phyloP scores from a whole-genome alignment of 2,113 vertebrate genomes.

The Pipa parva region DNA sequence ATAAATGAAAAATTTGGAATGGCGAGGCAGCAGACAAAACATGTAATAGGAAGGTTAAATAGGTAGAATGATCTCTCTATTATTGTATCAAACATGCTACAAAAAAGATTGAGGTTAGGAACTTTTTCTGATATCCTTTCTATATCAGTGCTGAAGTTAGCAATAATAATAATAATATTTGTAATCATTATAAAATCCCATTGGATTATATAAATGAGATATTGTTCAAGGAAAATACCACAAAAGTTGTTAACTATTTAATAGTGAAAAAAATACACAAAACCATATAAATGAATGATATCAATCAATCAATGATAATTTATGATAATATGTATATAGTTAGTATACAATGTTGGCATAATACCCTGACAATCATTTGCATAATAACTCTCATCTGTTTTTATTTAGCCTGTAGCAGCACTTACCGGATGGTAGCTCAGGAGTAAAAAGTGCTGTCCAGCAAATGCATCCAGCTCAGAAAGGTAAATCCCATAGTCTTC shows the following conservation, averaged over 20 bases:
- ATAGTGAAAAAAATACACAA: too few species aligned
- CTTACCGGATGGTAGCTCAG: conserved; percentile 59
- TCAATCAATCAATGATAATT: neutral
- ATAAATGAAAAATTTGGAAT: neutral
- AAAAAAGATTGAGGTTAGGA: neutral
- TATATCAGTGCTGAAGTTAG: neutral
- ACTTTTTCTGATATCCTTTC: neutral
- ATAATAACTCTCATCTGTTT: neutral
- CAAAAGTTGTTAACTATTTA: neutral
- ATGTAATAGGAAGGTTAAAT: neutral
- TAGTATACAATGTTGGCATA: neutral
- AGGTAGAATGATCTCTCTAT: neutral
- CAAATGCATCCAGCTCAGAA: conserved; percentile 48
- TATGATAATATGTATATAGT: neutral
- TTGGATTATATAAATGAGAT: neutral
- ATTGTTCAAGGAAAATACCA: neutral
- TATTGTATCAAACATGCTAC: neutral
- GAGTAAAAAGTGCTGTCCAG: conserved; percentile 46
- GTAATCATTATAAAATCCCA: too few species aligned
- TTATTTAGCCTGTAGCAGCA: conserved; percentile 32
- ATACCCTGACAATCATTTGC: neutral
- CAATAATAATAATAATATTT: too few species aligned
- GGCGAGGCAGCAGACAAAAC: neutral
- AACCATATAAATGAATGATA: too few species aligned
- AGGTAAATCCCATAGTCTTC: conserved; percentile 54